phyloP scores from a whole-genome alignment of 2,797 vertebrate species.

The Melanogrammus aeglefinus region DNA sequence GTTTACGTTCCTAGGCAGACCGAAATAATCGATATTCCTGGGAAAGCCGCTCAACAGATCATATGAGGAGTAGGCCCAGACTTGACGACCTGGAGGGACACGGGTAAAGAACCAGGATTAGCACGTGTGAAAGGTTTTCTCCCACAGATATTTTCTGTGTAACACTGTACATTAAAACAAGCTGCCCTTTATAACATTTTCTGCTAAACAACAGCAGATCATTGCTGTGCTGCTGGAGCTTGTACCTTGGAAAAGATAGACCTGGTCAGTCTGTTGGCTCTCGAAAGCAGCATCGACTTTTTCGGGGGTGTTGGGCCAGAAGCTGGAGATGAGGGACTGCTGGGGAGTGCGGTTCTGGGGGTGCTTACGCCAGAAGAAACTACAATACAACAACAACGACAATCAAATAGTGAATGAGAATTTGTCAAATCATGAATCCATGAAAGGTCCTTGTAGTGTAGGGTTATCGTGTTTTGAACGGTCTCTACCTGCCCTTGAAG shows the following conservation, averaged over 20 bases:
- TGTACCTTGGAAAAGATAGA: slow-evolving; percentile 83
- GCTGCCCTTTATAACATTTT: too few species aligned
- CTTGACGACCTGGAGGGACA: slow-evolving; percentile 43
- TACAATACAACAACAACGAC: slow-evolving; percentile 50
- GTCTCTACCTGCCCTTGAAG: slow-evolving; percentile 84
- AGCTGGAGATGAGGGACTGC: slow-evolving; percentile 71
- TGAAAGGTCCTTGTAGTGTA: neutral
- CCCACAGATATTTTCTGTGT: neutral
- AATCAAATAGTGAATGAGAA: neutral
- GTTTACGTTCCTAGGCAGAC: slow-evolving; percentile 70
- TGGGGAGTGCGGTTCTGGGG: slow-evolving; percentile 59
- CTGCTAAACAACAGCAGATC: neutral
- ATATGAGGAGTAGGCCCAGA: slow-evolving; percentile 76
- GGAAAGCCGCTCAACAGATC: slow-evolving; percentile 72
- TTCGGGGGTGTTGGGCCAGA: slow-evolving; percentile 80
- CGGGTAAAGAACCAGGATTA: neutral
- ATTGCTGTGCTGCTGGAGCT: neutral
- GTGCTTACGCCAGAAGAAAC: slow-evolving; percentile 80
- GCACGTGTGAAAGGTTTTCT: neutral
- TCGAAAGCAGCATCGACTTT: slow-evolving; percentile 84
- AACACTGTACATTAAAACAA: too few species aligned
- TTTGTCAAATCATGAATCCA: neutral
- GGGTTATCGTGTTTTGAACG: neutral
- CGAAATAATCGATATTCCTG: slow-evolving; percentile 68
- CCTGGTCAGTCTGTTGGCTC: slow-evolving; percentile 63